Evolutionary conservation across 2,113 vertebrate genomes (phyloP), one percentile per base, ranked within the genome.

Genomic region (Bos indicus): DNA sequence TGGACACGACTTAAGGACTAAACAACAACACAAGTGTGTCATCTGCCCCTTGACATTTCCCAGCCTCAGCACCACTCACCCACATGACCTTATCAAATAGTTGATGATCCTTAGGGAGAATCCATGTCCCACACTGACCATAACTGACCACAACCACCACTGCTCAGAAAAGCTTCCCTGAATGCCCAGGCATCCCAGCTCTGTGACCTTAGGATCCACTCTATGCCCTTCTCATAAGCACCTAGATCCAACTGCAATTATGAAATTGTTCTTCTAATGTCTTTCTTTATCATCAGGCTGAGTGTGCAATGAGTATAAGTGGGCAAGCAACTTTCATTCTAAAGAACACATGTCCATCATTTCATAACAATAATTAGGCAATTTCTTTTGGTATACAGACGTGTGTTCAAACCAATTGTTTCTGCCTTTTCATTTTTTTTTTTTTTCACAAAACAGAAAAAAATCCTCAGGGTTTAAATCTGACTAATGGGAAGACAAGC

Each of bases 391-490:
- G 16, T 46, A 36, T 23, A 2, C 59, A 71, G 25, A 88, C 33
- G 90, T 30, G 33, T 19, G 0, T 78, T 85, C n/a, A 43, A n/a
- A 82, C 8, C 19, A 40, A 77, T 62, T 57, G 7, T n/a, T 88
- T 88, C 48, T 46, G 57, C 64, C 87, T 93, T 95, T 78, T 52
- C 48, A 40, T 33, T 77, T 93, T 90, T 82, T 88, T 83, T 86
- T 95, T 90, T 82, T 88, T 83, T 86, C 94, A 40, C 2, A 91
- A 97, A 95, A 57, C 15, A 80, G 13, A 81, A 51, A 40, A 91
- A 91, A 85, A 91, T 57, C 10, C 8, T 88, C 7, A 19, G 30
- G 25, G 90, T 83, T 82, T 74, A 77, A 14, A 82, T 36, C 48
- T 84, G 60, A 62, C 57, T 46, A 56, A 67, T 2, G 43, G 36